Base-by-base conservation (phyloP, 2,113 vertebrate genomes). In the Polyodon spathula region DNA sequence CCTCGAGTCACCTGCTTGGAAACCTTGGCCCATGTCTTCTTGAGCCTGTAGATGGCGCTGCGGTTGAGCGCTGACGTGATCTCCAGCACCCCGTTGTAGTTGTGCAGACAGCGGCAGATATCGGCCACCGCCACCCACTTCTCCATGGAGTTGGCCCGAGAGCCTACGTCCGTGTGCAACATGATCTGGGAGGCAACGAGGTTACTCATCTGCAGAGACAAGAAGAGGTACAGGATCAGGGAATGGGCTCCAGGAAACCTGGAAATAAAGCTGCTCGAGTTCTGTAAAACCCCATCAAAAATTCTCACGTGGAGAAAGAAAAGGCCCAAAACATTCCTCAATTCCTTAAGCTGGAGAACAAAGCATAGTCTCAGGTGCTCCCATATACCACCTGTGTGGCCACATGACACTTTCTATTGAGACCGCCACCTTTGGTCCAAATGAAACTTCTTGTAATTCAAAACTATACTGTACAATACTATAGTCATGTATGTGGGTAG, bases 91-190 rank as follows among this genome's bases (percentile, higher is more conserved):
- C 94, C 95, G 0, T 99, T 99, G 66, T 95, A 98, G 77, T 98
- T 97, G 82, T 97, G 94, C 70, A 98, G 81, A 64, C 95, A 98
- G 52, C 95, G 88, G 73, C 96, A 98, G 64, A 98, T 97, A 74
- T 98, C 96, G 0, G 94, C 96, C 70, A 99, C 95, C 0, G 92
- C 94, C 44, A 99, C 90, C 96, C 96, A 99, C 78, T 97, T 99
- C 78, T 99, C 96, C 58, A 99, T 98, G 7, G 93, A 90, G 53
- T 63, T 90, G 69, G 95, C 91, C 46, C 96, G 90, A 3, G 93
- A 97, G 68, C 88, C 84, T 52, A 95, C 79, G 1, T 97, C 95
- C 0, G 92, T 84, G 0, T 97, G 94, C 79, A 87, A 92, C 95
- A 98, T 97, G 38, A 99, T 98, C 84, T 99, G 93, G 0, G 93